phyloP scores from a whole-genome alignment of 2,113 vertebrate species.

The Antechinus stuartii region DNA sequence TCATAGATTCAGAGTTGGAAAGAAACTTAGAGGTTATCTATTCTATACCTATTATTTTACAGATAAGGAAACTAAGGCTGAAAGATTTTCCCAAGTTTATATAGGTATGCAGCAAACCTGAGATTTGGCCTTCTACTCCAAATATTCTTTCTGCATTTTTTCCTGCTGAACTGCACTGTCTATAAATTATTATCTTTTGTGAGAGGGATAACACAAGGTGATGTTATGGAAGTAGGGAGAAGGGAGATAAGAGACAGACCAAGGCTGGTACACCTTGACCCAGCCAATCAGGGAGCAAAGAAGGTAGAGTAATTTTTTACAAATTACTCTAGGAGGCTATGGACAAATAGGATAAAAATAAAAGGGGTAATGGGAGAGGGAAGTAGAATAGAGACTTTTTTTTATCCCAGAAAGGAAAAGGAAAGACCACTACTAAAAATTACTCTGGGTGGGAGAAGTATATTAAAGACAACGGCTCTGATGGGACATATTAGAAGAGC shows the following conservation, averaged over 20 bases:
- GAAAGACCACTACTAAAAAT: background rate
- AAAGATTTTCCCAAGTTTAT: background rate
- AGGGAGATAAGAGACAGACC: background rate
- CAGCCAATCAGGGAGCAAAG: background rate
- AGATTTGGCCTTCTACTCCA: background rate
- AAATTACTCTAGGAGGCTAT: background rate
- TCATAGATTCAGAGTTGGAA: background rate
- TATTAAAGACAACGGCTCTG: background rate
- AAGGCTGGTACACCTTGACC: background rate
- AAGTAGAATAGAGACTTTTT: background rate
- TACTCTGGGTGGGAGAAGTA: background rate
- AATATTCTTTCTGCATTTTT: background rate
- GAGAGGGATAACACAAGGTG: background rate
- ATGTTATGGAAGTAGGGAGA: background rate
- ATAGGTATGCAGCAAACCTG: background rate
- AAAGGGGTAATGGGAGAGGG: background rate
- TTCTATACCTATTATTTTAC: background rate
- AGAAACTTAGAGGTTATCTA: background rate
- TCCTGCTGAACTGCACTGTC: background rate
- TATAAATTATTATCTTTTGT: background rate
- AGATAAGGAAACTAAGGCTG: background rate
- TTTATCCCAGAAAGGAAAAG: background rate
- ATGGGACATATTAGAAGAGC: background rate
- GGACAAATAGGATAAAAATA: background rate
- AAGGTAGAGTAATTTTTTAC: background rate